Evolutionary conservation across 2,797 vertebrate genomes (phyloP), one percentile per base, ranked within the genome.

Genomic region (Gymnoscopelus microlampas): DNA sequence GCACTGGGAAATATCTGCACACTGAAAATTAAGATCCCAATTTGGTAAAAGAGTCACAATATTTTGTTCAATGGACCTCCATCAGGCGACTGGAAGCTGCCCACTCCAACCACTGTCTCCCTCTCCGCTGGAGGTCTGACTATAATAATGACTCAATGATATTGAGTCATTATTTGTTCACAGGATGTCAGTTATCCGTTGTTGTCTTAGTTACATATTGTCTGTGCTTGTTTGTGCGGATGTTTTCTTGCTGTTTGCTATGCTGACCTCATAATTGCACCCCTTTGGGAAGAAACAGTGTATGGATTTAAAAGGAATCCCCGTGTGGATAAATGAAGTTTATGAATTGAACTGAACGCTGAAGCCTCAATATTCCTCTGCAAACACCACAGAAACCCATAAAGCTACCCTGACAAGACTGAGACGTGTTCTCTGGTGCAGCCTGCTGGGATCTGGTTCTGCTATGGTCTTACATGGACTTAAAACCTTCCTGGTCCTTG

Each of bases 401-500:
- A 13, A 13, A 15, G 12, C 24, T 13, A 24, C 19, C n/a, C 23
- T 51, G 58, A 60, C 24, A 19, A 66, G 12, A 13, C 12, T 4
- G 50, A 51, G 50, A 15, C 50, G 3, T 51, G 12, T 15, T 51
- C 50, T 51, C 50, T n/a, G 50, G 50, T 51, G 50, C 14, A 13
- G 12, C n/a, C 50, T 51, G 12, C 39, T 44, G 39, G 39, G 39
- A 44, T 44, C 74, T 68, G 56, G 6, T 63, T 68, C 23, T 53
- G 23, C 56, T 66, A 63, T 60, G 62, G 74, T 74, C 63, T 67
- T 24, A 66, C 0, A 50, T 50, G 32, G 73, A 72, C 61, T 79
- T 73, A 75, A 50, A 65, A 63, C 50, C 32, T 26, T 60, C 69
- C 70, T 79, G 67, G 71, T 76, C 64, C 68, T 66, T n/a, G 15